These are phyloP conservation scores for Ophioderma brevispina DNA, from an alignment of 35 echinoderm and acorn worm genomes.

Conservation along the genomic window DNA sequence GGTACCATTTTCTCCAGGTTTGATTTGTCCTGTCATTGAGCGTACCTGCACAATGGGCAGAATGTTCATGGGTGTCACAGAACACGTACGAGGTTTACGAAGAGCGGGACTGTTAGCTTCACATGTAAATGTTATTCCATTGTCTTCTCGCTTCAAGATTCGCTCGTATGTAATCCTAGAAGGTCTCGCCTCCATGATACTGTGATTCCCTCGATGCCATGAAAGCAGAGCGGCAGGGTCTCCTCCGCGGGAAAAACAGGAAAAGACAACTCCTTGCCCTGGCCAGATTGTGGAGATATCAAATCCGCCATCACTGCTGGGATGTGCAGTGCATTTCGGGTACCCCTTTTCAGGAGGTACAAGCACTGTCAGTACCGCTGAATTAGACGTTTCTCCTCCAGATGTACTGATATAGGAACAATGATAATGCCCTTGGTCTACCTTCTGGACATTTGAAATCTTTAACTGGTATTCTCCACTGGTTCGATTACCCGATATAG, in stretches of 20 bases:
- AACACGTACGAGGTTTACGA: conserved; percentile 41
- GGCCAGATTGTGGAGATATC: conserved; percentile 58
- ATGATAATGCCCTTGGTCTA: conserved; percentile 63
- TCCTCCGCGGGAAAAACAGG: conserved; percentile 68
- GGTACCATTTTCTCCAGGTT: conserved; percentile 65
- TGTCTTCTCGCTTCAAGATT: conserved; percentile 71
- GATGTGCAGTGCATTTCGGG: conserved; percentile 48
- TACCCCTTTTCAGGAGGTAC: conserved; percentile 61
- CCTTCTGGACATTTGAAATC: conserved; percentile 48
- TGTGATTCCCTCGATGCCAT: conserved; percentile 71
- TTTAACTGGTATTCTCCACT: conserved; percentile 69
- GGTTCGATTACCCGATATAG: conserved; percentile 60
- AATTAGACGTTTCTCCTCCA: conserved; percentile 54
- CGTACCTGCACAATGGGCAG: conserved; percentile 63
- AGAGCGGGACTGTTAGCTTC: conserved; percentile 75
- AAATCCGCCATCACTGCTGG: not conserved
- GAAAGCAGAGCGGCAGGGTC: conserved; percentile 66
- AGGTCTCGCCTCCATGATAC: conserved; percentile 44
- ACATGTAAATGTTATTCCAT: conserved; percentile 74
- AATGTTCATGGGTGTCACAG: conserved; percentile 69
- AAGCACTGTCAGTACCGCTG: conserved; percentile 59
- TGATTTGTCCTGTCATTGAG: conserved; percentile 51
- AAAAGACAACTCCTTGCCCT: conserved; percentile 58
- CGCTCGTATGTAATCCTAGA: conserved; percentile 63
- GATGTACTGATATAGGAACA: conserved; percentile 58